Base-by-base conservation (phyloP, 2,113 vertebrate genomes). In the Acrocephalus kingi region DNA sequence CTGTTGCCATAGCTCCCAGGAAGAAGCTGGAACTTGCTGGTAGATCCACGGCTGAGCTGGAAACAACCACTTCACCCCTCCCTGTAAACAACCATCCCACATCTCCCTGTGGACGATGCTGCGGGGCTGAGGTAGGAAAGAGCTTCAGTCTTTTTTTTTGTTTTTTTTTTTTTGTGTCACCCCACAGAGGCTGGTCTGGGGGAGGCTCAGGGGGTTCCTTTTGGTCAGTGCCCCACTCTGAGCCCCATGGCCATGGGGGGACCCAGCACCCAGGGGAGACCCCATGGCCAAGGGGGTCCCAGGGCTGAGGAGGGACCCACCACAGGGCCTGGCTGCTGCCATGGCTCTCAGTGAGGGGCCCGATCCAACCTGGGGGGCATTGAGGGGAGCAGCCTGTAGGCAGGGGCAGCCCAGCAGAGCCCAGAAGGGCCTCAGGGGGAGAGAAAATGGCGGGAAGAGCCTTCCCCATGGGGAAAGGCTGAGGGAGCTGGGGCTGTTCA, bases 151-250 rank as follows among this genome's bases (percentile, higher is more conserved):
- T 35, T 41, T 9, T 49, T 1, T 19, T 1, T 19, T 3, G 2
- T 3, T 7, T 55, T 43, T 37, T 55, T 43, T 37, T 71, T 55
- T 21, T 31, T 1, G 17, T 4, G 15, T 7, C 2, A 1, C 41
- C 78, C 80, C 39, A n/a, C 58, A 7, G 17, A 43, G 19, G 43
- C 15, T 5, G 39, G 1, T 30, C 35, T n/a, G n/a, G 51, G 16
- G 45, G n/a, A 33, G 64, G 31, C 48, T 55, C 31, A 3, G 25
- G 51, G 48, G 51, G 9, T 11, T 52, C 6, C 13, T 41, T 51
- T 3, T 15, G 69, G 35, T 4, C 45, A 5, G 9, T 1, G 31
- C 5, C 2, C 59, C 52, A 15, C 5, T 43, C 18, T 6, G 49
- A 30, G 46, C 20, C 66, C 58, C 75, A 72, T 4, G 16, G 49